Percentiles rank a stretch among this genome's conserved stretches.
Conservation (phyloP, 1,140 invertebrate species). For the Vanessa atalanta region DNA sequence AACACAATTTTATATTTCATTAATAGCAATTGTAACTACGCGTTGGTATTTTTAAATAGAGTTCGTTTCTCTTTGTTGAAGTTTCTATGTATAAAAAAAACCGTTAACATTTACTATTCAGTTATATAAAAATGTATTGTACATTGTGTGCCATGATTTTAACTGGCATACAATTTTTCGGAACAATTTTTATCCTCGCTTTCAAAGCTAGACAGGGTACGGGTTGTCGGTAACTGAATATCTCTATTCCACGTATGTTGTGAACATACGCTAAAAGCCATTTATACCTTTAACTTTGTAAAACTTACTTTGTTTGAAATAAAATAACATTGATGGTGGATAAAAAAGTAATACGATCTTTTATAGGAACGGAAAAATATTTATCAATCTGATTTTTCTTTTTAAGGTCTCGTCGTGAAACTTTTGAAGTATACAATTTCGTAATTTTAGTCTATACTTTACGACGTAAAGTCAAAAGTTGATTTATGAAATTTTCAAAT, state of each 20-base stretch:
- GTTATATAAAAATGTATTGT: conserved; percentile 11
- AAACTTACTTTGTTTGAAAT: conserved; percentile 15
- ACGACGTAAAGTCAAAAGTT: no score
- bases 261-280: conserved; percentile 2
- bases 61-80: neutral
- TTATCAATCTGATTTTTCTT: no score
- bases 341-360: neutral
- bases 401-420: neutral
- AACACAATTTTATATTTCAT: no score
- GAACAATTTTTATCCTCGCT: conserved; percentile 10
- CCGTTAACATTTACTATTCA: neutral
- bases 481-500: no score
- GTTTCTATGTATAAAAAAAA: conserved; percentile 4
- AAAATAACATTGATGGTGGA: conserved; percentile 6
- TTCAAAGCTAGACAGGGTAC: conserved; percentile 14
- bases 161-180: conserved; percentile 10
- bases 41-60: neutral
- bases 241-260: conserved; percentile 5
- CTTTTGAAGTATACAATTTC: neutral
- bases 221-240: conserved; percentile 14
- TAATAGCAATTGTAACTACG: no score
- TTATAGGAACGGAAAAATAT: neutral
- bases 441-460: neutral
- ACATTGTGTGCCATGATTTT: neutral
- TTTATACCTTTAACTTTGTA: conserved; percentile 12